Percentiles rank a stretch among this genome's conserved stretches.
Conservation (phyloP, 2,113 vertebrate genomes). For the Caranx ignobilis region DNA sequence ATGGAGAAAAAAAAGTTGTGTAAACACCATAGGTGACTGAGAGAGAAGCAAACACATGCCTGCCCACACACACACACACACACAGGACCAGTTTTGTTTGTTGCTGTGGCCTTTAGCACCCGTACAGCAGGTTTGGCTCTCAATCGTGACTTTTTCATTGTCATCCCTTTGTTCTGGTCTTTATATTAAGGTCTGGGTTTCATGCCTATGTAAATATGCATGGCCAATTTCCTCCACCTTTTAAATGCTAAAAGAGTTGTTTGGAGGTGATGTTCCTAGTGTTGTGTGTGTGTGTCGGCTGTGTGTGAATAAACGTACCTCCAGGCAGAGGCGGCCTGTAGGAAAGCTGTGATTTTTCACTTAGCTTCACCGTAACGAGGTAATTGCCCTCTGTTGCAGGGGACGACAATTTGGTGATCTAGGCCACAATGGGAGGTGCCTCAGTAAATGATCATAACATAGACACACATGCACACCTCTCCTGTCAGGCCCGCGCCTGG, state of each 20-base stretch:
- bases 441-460: slow-evolving; percentile 53
- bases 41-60: slow-evolving; percentile 21
- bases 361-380: slow-evolving; percentile 72
- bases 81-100: slow-evolving; percentile 60
- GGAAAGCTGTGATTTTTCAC: slow-evolving; percentile 74
- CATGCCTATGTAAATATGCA: neutral
- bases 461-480: slow-evolving; percentile 60
- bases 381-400: slow-evolving; percentile 81
- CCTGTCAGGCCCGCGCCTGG: slow-evolving; percentile 71
- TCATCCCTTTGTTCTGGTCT: slow-evolving; percentile 20
- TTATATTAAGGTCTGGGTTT: slow-evolving; percentile 12
- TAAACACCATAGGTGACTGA: slow-evolving; percentile 71
- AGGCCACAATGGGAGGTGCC: slow-evolving; percentile 64
- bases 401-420: slow-evolving; percentile 72
- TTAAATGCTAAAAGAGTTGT: slow-evolving; percentile 3
- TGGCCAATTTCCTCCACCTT: slow-evolving; percentile 20
- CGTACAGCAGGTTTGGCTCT: slow-evolving; percentile 51
- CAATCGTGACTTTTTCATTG: slow-evolving; percentile 28
- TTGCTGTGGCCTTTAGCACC: slow-evolving; percentile 62
- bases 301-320: slow-evolving; percentile 40
- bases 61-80: slow-evolving; percentile 16
- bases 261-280: neutral
- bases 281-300: slow-evolving; percentile 21
- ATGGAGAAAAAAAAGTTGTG: slow-evolving; percentile 66
- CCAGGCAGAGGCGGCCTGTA: slow-evolving; percentile 33